Conservation (phyloP, 2,888 invertebrate genomes). For the Brachypalpus laphriformis region DNA sequence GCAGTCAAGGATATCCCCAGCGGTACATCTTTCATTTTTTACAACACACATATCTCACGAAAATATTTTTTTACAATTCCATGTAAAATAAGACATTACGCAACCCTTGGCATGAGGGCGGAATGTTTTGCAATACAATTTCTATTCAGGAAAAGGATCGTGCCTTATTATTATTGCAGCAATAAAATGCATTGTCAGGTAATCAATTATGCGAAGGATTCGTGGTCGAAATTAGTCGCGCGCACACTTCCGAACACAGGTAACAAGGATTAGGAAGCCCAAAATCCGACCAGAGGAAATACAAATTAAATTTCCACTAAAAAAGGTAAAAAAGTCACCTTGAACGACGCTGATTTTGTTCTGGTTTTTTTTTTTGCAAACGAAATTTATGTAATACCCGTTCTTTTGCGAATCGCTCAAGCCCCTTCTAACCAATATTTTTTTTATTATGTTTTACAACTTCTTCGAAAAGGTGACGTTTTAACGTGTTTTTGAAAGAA, state of each 20-base stretch:
- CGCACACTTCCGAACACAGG: constrained; percentile 42
- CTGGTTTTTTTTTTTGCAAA: constrained; percentile 29
- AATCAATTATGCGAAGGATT: constrained; percentile 40
- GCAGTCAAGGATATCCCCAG: constrained; percentile 53
- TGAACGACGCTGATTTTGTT: constrained; percentile 9
- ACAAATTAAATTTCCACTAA: constrained; percentile 26
- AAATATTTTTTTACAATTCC: constrained; percentile 17
- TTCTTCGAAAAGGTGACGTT: constrained; percentile 4
- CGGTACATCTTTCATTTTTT: constrained; percentile 18
- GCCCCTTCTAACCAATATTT: not conserved
- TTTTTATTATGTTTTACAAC: constrained; percentile 16
- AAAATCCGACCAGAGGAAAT: constrained; percentile 29
- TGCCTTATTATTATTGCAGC: constrained; percentile 54
- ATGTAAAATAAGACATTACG: constrained; percentile 45
- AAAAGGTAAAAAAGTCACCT: constrained; percentile 18
- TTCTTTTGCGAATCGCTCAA: constrained; percentile 43
- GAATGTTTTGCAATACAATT: constrained; percentile 63
- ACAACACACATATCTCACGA: not conserved
- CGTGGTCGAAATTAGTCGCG: constrained; percentile 37
- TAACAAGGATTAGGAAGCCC: constrained; percentile 27
- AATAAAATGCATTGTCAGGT: constrained; percentile 46
- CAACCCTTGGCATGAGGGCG: constrained; percentile 62
- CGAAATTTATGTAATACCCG: constrained; percentile 61
- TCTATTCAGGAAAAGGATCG: constrained; percentile 24
- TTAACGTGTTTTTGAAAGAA: not conserved